Base-by-base conservation (phyloP, 2,113 vertebrate genomes). In the Albula glossodonta region DNA sequence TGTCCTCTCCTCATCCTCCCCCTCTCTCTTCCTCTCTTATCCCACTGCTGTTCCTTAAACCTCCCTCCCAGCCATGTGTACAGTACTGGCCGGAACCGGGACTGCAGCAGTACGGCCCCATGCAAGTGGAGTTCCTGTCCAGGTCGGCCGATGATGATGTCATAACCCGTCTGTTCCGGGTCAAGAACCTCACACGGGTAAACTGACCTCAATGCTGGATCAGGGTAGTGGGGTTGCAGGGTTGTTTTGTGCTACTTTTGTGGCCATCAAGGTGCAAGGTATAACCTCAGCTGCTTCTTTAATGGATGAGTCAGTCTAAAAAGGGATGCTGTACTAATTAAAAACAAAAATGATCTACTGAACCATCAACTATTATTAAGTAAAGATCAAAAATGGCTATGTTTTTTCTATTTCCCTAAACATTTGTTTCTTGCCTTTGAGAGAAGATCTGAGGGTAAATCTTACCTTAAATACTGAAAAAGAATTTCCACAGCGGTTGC, bases 81-180 rank as follows among this genome's bases (percentile, higher is more conserved):
- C 97, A 98, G 92, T 99, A 99, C 90, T 99, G 98, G 98, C 98
- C 98, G 0, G 97, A 99, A 90, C 97, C 96, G 0, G 98, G 97
- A 5, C 94, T 98, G 79, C 97, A 98, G 93, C 97, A 99, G 85
- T 98, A 97, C 0, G 98, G 98, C 50, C 97, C 97, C 0, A 97
- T 99, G 96, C 97, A 98, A 2, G 97, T 99, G 83, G 97, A 99
- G 85, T 97, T 97, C 4, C 91, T 99, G 49, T 98, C 98, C 0
- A 95, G 96, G 66, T 96, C 95, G 0, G 96, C 94, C 0, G 97
- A 99, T 0, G 98, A 99, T 57, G 97, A 99, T 85, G 92, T 99
- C 0, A 96, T 99, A 83, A 97, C 96, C 80, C 96, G 97, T 31
- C 97, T 99, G 80, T 99, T 99, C 94, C 94, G 97, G 87, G 97